Percentiles rank a stretch among this genome's conserved stretches.
phyloP scores from a whole-genome alignment of 2,888 invertebrate genomes.

The Argyresthia goedartella region DNA sequence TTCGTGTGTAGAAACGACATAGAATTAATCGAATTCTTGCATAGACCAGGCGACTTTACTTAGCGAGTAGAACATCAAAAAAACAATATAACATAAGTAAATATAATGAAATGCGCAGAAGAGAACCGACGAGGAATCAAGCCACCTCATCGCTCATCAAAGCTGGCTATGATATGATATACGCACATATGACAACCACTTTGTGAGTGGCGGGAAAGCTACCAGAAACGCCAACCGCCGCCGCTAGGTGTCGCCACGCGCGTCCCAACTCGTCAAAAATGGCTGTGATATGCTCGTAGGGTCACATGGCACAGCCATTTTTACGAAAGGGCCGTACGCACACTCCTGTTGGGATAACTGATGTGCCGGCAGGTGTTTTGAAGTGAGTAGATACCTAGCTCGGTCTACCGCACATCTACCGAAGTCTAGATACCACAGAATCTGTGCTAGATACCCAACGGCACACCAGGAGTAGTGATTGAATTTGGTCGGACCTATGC shows the following conservation, averaged over 20 bases:
- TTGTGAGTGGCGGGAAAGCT: slow-evolving; percentile 79
- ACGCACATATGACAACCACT: slow-evolving; percentile 88
- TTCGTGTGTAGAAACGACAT: no score
- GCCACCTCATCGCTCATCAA: slow-evolving; percentile 84
- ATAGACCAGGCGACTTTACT: no score
- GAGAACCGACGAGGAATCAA: neutral
- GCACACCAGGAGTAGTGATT: slow-evolving; percentile 9
- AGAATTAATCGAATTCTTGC: no score
- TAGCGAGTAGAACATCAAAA: neutral
- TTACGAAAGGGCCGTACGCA: slow-evolving; percentile 74
- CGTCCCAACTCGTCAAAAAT: slow-evolving; percentile 93
- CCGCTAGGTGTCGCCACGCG: slow-evolving; percentile 40
- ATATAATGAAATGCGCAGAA: neutral
- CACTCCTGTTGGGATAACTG: neutral
- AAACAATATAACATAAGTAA: neutral
- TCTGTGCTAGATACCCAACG: neutral
- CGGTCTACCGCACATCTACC: no score
- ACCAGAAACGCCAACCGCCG: slow-evolving; percentile 4
- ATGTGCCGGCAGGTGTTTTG: neutral
- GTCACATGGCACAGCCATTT: slow-evolving; percentile 83
- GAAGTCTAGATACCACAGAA: no score
- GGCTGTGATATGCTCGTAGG: slow-evolving; percentile 87
- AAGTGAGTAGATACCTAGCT: no score
- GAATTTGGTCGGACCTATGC: no score
- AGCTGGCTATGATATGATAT: slow-evolving; percentile 97